A percentile compares a stretch with the other conserved stretches of the same genome.
Evolutionary conservation across 2,113 vertebrate species (phyloP).

Genomic region (Myrmophylax atrothorax): DNA sequence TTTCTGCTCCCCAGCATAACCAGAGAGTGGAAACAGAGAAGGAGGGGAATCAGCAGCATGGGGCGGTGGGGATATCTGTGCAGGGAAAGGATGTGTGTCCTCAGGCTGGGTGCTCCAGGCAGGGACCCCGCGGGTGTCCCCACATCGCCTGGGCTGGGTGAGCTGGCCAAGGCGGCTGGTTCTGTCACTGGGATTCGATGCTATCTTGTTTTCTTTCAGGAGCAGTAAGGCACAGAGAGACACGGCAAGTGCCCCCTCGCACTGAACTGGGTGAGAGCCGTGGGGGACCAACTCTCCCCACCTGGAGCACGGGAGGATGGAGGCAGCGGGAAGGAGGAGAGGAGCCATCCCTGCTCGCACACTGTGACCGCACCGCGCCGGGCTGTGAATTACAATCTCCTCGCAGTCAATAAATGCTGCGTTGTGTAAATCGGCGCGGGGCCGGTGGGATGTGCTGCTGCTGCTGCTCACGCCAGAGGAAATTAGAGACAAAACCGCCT

Average conservation of each 20-base stretch:
- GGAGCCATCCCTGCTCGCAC: fast-evolving
- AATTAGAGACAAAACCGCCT: background rate
- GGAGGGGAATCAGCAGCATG: background rate
- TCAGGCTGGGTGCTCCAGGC: background rate
- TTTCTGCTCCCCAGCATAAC: background rate
- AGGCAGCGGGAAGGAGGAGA: background rate
- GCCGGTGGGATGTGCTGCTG: background rate
- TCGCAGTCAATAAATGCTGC: background rate
- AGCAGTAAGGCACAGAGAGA: background rate
- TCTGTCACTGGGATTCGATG: fast-evolving
- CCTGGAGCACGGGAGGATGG: fast-evolving
- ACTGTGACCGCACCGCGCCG: background rate
- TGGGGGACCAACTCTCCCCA: background rate
- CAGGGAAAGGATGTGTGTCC: fast-evolving
- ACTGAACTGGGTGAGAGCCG: fast-evolving
- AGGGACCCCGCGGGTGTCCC: fast-evolving
- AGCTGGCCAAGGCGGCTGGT: background rate
- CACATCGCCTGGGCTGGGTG: background rate
- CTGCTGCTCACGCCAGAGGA: background rate
- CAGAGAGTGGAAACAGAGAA: background rate
- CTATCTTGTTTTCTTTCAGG: fast-evolving
- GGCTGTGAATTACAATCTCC: constrained; percentile 4
- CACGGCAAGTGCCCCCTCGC: background rate
- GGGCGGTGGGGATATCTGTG: background rate
- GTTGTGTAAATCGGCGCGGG: background rate